Evolutionary conservation across 2,797 vertebrate species (phyloP).

Genomic region (Chrysocyon brachyurus): DNA sequence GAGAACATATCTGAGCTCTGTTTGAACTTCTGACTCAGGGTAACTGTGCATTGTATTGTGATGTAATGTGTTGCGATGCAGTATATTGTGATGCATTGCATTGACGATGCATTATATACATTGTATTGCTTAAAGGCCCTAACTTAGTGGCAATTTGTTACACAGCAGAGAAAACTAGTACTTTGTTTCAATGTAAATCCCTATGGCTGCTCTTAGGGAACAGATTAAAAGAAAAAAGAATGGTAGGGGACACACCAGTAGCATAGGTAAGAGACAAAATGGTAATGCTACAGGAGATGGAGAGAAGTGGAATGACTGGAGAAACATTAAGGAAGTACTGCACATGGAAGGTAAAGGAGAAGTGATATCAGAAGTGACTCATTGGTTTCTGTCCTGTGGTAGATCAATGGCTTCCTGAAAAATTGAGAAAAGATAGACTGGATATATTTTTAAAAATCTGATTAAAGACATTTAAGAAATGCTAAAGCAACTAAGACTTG

Average conservation of each 20-base stretch:
- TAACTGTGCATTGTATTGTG: neutral
- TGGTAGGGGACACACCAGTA: neutral
- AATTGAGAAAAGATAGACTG: neutral
- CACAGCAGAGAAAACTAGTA: neutral
- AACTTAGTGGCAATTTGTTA: neutral
- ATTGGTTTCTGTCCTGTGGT: neutral
- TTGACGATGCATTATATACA: neutral
- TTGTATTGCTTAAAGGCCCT: neutral
- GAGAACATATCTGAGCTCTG: neutral
- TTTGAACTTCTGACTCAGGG: neutral
- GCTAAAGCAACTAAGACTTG: neutral
- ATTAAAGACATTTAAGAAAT: neutral
- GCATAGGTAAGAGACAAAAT: neutral
- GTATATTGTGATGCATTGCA: no score
- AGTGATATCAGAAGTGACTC: neutral
- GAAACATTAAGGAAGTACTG: neutral
- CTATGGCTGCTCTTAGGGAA: neutral
- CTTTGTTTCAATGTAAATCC: neutral
- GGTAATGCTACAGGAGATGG: neutral
- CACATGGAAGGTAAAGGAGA: rapidly evolving
- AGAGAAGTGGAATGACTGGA: neutral
- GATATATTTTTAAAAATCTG: neutral
- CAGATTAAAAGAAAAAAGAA: neutral
- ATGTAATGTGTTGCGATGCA: neutral
- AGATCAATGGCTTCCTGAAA: neutral